A percentile compares a stretch with the other conserved stretches of the same genome.
phyloP scores from a whole-genome alignment of 2,113 vertebrate genomes.

The Hyperopisus bebe region DNA sequence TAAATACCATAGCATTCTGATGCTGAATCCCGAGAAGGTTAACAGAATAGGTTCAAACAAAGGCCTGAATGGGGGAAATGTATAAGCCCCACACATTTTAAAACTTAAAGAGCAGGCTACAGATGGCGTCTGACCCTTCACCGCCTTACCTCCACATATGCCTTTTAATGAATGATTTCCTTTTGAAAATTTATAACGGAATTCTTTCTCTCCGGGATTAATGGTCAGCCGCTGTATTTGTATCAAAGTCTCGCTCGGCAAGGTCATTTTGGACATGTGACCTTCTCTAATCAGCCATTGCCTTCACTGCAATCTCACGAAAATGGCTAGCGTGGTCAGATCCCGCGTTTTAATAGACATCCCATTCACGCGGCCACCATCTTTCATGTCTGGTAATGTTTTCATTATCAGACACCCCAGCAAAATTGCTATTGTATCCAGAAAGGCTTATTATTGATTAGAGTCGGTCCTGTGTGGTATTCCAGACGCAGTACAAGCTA shows the following conservation, averaged over 20 bases:
- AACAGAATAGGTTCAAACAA: neutral
- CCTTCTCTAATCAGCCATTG: neutral
- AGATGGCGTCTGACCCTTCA: neutral
- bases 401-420: neutral
- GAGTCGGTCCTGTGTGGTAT: neutral
- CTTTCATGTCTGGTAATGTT: neutral
- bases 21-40: neutral
- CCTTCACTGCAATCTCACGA: neutral
- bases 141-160: neutral
- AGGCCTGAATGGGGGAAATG: neutral
- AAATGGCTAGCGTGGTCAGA: neutral
- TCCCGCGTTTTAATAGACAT: neutral
- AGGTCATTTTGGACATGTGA: neutral
- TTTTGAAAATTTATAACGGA: neutral
- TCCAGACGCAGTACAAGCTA: neutral
- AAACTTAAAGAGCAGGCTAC: neutral
- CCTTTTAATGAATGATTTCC: neutral
- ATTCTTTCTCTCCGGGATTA: neutral
- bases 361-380: neutral
- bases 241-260: neutral
- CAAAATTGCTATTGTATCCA: neutral
- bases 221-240: neutral
- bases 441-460: constrained; percentile 11
- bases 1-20: neutral
- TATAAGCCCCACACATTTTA: neutral